These are phyloP conservation scores for Halocynthia aurantium DNA, from an alignment of 23 tunicate genomes.

Conservation along the genomic window DNA sequence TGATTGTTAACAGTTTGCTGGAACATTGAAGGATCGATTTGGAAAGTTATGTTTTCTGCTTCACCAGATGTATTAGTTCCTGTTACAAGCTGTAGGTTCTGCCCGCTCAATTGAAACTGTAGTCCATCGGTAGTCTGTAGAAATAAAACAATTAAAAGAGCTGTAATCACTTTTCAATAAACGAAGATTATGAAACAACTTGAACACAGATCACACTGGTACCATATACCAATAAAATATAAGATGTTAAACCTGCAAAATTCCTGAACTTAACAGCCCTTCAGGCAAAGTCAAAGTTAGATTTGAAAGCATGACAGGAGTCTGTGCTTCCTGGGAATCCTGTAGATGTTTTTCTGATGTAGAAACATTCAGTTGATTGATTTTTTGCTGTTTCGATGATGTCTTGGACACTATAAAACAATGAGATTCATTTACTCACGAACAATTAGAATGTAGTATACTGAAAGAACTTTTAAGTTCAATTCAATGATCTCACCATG, in stretches of 20 bases:
- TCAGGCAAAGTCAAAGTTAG: constrained; percentile 63
- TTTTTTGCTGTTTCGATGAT: constrained; percentile 5
- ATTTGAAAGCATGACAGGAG: constrained; percentile 17
- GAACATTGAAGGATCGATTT: constrained; percentile 60
- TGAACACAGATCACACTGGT: neutral
- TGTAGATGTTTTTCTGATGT: too few relatives aligned
- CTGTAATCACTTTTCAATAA: too few relatives aligned
- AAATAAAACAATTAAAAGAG: neutral
- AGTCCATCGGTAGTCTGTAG: constrained; percentile 10
- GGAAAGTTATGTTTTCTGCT: constrained; percentile 44
- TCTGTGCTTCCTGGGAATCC: neutral
- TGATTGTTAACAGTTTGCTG: constrained; percentile 33
- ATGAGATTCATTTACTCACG: too few relatives aligned
- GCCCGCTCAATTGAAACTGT: constrained; percentile 36
- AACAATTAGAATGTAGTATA: too few relatives aligned
- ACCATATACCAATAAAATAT: neutral
- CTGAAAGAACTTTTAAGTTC: neutral
- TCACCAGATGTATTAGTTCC: constrained; percentile 6
- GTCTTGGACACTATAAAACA: neutral
- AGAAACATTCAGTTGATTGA: neutral
- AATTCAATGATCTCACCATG: neutral
- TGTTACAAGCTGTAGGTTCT: constrained; percentile 23
- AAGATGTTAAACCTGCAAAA: constrained; percentile 29
- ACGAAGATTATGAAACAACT: neutral
- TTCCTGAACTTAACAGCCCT: constrained; percentile 19